Evolutionary conservation across 2,113 vertebrate species (phyloP), one percentile per base, ranked within the genome.

Genomic region (Pygoscelis adeliae): DNA sequence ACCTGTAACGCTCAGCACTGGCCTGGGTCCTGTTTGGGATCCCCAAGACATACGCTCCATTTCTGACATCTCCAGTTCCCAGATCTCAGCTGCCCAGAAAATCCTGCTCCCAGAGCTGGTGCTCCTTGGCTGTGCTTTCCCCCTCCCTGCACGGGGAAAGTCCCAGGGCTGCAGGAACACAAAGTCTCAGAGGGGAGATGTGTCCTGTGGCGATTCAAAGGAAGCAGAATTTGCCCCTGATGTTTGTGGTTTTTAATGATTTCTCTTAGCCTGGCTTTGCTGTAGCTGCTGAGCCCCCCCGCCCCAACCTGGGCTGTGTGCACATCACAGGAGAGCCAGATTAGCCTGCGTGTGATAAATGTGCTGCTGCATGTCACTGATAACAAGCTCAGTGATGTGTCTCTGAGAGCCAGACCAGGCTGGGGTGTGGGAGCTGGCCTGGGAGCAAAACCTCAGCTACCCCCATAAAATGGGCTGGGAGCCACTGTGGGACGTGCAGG

Each of bases 301-400:
- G 5, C 15, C 25, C 34, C 66, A 44, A 5, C 58, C 42, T 42
- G 62, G 15, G 21, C 53, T 79, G 34, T 13, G 10, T 13, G 34
- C 46, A 34, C n/a, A 34, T 5, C 44, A 50, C 13, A 1, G 69
- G 30, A 52, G 22, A 62, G 53, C 5, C 1, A 5, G 53, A 13
- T n/a, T 4, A 62, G 38, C 77, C 7, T 1, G 5, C 0, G 0
- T 38, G 55, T 15, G 69, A 6, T 6, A 9, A 13, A 58, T 18
- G 32, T n/a, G 67, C 69, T 65, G 50, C 88, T 93, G 93, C 30
- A 1, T 6, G 34, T 46, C 58, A 11, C 49, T 50, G 89, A 50
- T 53, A 76, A 76, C 29, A 18, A 25, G 66, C 52, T 67, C 26
- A 20, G 3, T 2, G 67, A 29, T 0, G 4, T 59, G 55, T 19